Evolutionary conservation across 2,113 vertebrate genomes (phyloP), one percentile per base, ranked within the genome.

Genomic region (Arizona elegans): DNA sequence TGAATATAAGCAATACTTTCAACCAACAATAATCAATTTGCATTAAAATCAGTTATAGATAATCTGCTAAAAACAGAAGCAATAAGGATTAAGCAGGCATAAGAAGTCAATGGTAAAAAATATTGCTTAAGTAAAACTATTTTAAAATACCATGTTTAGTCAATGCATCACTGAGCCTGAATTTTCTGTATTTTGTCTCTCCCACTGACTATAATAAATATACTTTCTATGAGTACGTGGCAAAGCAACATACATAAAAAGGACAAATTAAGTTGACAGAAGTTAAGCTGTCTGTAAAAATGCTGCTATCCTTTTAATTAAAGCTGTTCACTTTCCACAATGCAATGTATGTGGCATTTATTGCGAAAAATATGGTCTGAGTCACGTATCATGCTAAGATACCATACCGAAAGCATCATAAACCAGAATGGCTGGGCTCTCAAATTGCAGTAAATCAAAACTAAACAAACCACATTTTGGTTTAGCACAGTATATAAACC

Each of bases 241-340:
- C 85, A 87, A 52, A 62, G 75, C 81, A 87, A 29, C 58, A 87
- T 88, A 87, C 87, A 70, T 92, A 47, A 65, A 88, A 92, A 92
- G 47, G 19, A 87, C 56, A 92, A 92, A 92, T 92, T 33, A 92
- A 62, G 58, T 53, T 92, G 91, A 65, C 91, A 92, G 56, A 92
- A 88, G 86, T 87, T 88, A 88, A 92, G 86, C 91, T 53, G 85
- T 92, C 86, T 88, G n/a, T 58, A 87, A 92, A 87, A 92, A 62
- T 50, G 53, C 56, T 26, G 90, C 90, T 92, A 87, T 92, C 81
- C 21, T 91, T 92, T 53, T 88, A 88, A 92, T 88, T 62, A 92
- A 86, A 52, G 47, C 43, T 92, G 86, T 87, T 70, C 58, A 38
- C 87, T 91, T 91, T 91, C 91, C 12, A 26, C 91, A 87, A 17